A percentile compares a stretch with the other conserved stretches of the same genome.
phyloP scores from a whole-genome alignment of 2,797 vertebrate species.

The Heterohyrax brucei region DNA sequence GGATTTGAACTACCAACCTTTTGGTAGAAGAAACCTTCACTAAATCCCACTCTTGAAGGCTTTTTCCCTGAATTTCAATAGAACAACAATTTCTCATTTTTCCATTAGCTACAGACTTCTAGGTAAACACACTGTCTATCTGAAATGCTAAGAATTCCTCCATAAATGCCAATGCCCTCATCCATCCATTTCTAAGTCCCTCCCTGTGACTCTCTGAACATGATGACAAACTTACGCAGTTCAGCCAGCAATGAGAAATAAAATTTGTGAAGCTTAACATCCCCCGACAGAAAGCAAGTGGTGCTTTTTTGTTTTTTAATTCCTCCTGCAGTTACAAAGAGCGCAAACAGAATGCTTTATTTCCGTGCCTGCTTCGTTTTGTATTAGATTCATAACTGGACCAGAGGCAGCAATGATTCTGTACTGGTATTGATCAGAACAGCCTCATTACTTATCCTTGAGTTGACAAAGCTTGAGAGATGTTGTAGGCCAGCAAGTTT shows the following conservation, averaged over 20 bases:
- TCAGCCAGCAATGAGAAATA: conserved; percentile 58
- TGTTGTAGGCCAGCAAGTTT: background rate
- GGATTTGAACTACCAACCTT: too few relatives aligned
- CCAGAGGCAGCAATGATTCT: background rate
- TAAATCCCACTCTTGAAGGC: background rate
- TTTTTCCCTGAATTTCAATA: background rate
- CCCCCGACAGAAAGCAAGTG: background rate
- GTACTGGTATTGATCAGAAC: background rate
- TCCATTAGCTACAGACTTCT: conserved; percentile 24
- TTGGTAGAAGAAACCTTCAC: background rate
- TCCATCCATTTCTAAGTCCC: background rate
- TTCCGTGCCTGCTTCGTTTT: background rate
- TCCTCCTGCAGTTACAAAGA: background rate
- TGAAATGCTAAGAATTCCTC: conserved; percentile 3
- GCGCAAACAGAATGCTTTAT: too few relatives aligned
- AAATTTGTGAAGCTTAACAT: conserved; percentile 53
- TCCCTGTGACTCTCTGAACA: conserved; percentile 59
- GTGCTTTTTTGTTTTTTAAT: background rate
- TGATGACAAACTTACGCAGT: background rate
- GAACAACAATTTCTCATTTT: background rate
- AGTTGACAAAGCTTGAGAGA: background rate
- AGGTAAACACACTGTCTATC: conserved; percentile 55
- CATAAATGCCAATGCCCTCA: background rate
- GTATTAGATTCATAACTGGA: conserved; percentile 1
- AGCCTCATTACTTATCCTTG: background rate